A percentile compares a stretch with the other conserved stretches of the same genome.
Conservation (phyloP, 2,888 invertebrate genomes). For the Arge pagana region DNA sequence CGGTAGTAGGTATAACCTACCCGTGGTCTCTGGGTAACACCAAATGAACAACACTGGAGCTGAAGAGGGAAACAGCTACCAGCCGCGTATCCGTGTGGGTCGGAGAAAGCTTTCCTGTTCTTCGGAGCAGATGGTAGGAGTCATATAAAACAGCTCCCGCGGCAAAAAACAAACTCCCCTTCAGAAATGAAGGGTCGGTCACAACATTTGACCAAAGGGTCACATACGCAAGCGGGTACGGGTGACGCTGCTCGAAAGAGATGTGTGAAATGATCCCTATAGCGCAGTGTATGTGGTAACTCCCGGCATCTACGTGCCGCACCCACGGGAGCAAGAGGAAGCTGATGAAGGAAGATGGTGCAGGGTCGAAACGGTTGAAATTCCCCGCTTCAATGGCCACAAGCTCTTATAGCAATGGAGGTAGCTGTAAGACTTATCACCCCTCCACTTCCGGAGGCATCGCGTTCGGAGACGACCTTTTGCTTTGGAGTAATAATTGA, state of each 20-base stretch:
- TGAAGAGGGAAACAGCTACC: not conserved
- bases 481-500: conserved; percentile 15
- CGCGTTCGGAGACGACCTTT: conserved; percentile 8
- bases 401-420: conserved; percentile 19
- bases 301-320: too few species aligned
- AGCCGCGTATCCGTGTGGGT: not conserved
- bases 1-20: not conserved
- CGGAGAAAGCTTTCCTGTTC: not conserved
- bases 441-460: conserved; percentile 23
- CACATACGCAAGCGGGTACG: not conserved
- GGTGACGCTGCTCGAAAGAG: not conserved
- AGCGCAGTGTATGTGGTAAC: conserved; percentile 19
- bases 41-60: not conserved
- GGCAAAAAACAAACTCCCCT: not conserved
- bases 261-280: not conserved
- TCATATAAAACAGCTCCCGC: not conserved
- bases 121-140: not conserved
- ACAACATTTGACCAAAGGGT: not conserved
- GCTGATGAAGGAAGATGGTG: conserved; percentile 23
- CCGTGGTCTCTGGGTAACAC: not conserved
- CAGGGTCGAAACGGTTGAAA: not conserved
- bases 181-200: not conserved
- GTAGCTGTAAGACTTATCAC: conserved; percentile 18
- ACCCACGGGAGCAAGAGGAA: conserved; percentile 22
- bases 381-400: conserved; percentile 3